These are phyloP conservation scores for Anguilla megastoma DNA, from an alignment of 2,797 vertebrate genomes.

Conservation along the genomic window DNA sequence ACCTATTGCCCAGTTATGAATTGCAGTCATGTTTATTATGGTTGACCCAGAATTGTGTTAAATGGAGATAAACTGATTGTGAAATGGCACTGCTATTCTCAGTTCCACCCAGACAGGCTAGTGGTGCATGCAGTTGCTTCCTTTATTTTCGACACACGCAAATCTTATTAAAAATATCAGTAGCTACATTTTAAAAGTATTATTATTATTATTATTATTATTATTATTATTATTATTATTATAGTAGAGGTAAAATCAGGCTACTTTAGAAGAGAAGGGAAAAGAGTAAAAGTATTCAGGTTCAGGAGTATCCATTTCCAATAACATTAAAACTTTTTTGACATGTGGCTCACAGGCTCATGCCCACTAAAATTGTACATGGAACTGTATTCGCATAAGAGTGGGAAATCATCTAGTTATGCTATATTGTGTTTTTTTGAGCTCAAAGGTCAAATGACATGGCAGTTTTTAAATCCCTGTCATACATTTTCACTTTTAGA, in stretches of 20 bases:
- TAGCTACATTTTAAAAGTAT: not conserved
- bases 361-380: not conserved
- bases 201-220: no score
- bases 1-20: slow-evolving; percentile 2
- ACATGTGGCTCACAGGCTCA: not conserved
- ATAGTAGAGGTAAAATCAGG: not conserved
- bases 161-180: not conserved
- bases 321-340: not conserved
- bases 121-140: not conserved
- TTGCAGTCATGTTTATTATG: not conserved
- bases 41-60: not conserved
- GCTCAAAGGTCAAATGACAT: slow-evolving; percentile 10
- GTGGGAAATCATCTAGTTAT: not conserved
- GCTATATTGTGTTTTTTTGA: not conserved
- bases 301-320: not conserved
- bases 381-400: not conserved
- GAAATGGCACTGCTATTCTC: not conserved
- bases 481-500: not conserved
- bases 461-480: not conserved
- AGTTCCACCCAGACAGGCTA: not conserved
- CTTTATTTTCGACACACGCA: not conserved
- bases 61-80: not conserved
- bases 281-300: not conserved
- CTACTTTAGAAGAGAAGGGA: not conserved
- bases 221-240: not conserved